Conservation (phyloP, 2,113 vertebrate species). For the Xenopus laevis region DNA sequence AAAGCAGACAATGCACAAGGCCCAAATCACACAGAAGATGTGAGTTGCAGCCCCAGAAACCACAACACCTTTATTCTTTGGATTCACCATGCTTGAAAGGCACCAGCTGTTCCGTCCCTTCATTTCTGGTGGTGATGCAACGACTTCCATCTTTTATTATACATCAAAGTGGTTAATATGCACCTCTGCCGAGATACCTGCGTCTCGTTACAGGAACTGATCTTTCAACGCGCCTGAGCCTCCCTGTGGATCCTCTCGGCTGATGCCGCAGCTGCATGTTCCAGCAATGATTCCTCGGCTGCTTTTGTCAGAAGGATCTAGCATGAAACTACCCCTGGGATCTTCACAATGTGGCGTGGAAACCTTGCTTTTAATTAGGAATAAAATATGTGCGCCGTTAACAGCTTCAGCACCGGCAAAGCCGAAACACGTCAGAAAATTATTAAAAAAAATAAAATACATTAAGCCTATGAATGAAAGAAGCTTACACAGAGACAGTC, state of each 20-base stretch:
- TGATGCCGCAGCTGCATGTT: conserved; percentile 27
- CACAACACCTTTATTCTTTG: too few species aligned
- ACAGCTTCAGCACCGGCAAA: background rate
- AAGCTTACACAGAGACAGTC: too few species aligned
- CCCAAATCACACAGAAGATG: too few species aligned
- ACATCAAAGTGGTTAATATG: conserved; percentile 17
- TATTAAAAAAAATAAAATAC: too few species aligned
- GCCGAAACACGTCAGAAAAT: too few species aligned
- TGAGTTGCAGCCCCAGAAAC: too few species aligned
- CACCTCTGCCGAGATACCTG: conserved; percentile 21
- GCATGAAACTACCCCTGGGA: conserved; percentile 5
- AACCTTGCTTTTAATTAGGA: conserved; percentile 13
- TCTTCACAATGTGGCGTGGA: conserved; percentile 8
- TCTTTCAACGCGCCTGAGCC: conserved; percentile 17
- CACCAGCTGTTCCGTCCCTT: background rate
- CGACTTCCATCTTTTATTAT: background rate
- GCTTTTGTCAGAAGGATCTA: conserved; percentile 26
- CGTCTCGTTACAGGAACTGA: conserved; percentile 23
- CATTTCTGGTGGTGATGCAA: background rate
- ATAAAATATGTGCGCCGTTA: background rate
- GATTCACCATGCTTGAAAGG: too few species aligned
- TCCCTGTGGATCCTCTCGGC: conserved; percentile 20
- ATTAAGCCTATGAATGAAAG: too few species aligned
- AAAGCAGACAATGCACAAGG: too few species aligned
- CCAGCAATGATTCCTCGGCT: conserved; percentile 6